These are phyloP conservation scores for Cladopsammia gracilis DNA, from an alignment of 64 coral and sea anemone genomes.

Conservation along the genomic window DNA sequence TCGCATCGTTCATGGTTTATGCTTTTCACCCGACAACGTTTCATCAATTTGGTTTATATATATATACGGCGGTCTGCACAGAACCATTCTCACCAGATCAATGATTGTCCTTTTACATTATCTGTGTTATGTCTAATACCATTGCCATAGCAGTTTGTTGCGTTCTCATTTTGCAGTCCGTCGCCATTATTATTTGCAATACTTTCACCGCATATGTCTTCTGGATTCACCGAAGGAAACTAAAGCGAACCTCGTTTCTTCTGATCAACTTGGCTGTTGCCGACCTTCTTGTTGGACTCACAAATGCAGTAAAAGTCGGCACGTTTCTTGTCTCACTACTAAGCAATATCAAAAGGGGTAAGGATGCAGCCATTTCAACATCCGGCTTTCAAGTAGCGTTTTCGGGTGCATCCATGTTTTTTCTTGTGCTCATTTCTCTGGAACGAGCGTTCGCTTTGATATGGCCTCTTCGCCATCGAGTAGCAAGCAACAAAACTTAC, in stretches of 20 bases:
- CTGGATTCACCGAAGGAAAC: background rate
- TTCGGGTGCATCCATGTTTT: background rate
- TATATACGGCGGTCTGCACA: no score
- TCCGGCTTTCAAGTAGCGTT: background rate
- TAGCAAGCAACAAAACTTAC: background rate
- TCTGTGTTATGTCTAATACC: background rate
- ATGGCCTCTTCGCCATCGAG: background rate
- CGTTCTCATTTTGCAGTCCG: background rate
- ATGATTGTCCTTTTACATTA: no score
- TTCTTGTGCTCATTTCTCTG: background rate
- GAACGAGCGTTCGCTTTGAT: background rate
- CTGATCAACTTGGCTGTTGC: constrained; percentile 10
- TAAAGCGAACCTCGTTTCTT: background rate
- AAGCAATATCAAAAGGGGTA: background rate
- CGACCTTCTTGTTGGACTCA: constrained; percentile 5
- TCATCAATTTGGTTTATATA: no score
- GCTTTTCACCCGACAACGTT: no score
- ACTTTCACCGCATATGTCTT: constrained; percentile 10
- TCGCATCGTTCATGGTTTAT: no score
- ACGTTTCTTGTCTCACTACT: background rate
- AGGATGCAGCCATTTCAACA: background rate
- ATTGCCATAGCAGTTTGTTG: background rate
- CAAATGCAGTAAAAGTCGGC: background rate
- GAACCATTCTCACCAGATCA: background rate
- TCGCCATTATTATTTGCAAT: background rate